A percentile compares a stretch with the other conserved stretches of the same genome.
phyloP scores from a whole-genome alignment of 1,140 invertebrate species.

The Drosophila sturtevanti region DNA sequence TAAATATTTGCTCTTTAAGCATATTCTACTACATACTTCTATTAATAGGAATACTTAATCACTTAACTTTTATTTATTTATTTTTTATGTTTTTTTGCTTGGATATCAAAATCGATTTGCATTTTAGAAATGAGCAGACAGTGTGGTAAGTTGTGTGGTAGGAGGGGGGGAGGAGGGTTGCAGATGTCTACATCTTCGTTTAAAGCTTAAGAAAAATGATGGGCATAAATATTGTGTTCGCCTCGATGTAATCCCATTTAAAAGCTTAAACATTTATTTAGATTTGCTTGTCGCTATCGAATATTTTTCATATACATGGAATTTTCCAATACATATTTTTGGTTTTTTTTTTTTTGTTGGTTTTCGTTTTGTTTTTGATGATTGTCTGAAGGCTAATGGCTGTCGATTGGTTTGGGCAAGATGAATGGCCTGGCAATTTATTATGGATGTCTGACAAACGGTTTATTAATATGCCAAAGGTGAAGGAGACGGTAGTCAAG shows the following conservation, averaged over 20 bases:
- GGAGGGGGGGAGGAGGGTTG: no score
- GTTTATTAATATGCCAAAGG: constrained; percentile 74
- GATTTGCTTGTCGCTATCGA: constrained; percentile 59
- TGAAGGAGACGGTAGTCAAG: constrained; percentile 26
- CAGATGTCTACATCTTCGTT: constrained; percentile 7
- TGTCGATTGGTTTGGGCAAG: constrained; percentile 54
- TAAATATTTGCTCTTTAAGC: background rate
- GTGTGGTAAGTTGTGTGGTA: constrained; percentile 15
- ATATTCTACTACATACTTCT: background rate
- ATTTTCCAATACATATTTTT: constrained; percentile 61
- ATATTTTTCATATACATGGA: constrained; percentile 59
- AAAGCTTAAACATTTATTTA: constrained; percentile 77
- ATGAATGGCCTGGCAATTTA: constrained; percentile 68
- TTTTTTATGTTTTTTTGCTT: no score
- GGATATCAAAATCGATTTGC: constrained; percentile 21
- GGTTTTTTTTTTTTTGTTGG: background rate
- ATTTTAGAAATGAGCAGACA: constrained; percentile 1
- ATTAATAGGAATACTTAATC: background rate
- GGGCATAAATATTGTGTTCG: constrained; percentile 62
- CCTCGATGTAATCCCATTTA: constrained; percentile 76
- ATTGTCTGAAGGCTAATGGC: constrained; percentile 64
- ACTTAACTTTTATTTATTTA: background rate
- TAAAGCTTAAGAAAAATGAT: constrained; percentile 65
- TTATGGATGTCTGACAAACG: constrained; percentile 68
- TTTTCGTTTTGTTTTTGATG: background rate